Evolutionary conservation across 2,888 invertebrate genomes (phyloP).

Genomic region (Luperina testacea): DNA sequence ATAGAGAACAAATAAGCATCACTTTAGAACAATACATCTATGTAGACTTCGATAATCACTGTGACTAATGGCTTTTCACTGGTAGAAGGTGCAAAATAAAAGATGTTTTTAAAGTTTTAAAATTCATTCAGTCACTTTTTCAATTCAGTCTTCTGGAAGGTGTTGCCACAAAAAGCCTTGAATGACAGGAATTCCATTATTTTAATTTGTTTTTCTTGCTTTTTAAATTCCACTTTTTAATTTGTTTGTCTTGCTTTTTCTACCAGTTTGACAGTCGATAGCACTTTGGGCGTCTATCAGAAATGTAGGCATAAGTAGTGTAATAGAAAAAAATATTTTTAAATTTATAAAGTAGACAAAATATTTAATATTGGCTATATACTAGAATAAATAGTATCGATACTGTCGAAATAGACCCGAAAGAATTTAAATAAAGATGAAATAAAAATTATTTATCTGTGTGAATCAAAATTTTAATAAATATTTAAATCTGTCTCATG

Average conservation of each 20-base stretch:
- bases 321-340: conserved; percentile 67
- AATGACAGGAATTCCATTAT: not conserved
- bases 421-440: conserved; percentile 23
- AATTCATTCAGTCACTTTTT: too few species aligned
- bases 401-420: conserved; percentile 33
- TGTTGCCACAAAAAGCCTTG: not conserved
- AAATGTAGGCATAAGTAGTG: conserved; percentile 55
- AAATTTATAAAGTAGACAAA: conserved; percentile 64
- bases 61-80: conserved; percentile 5
- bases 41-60: conserved; percentile 24
- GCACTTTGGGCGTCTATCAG: conserved; percentile 38
- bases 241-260: conserved; percentile 28
- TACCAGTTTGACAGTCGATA: not conserved
- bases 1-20: conserved; percentile 96
- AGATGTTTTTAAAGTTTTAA: not conserved
- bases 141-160: not conserved
- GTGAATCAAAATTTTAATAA: conserved; percentile 28
- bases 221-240: not conserved
- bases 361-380: conserved; percentile 56
- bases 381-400: conserved; percentile 42
- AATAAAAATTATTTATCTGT: conserved; percentile 19
- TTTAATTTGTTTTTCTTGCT: conserved; percentile 21
- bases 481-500: not conserved
- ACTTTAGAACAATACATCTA: conserved; percentile 42
- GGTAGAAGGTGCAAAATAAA: conserved; percentile 25